Conservation (phyloP, 2,797 vertebrate species). For the Intellagama lesueurii region DNA sequence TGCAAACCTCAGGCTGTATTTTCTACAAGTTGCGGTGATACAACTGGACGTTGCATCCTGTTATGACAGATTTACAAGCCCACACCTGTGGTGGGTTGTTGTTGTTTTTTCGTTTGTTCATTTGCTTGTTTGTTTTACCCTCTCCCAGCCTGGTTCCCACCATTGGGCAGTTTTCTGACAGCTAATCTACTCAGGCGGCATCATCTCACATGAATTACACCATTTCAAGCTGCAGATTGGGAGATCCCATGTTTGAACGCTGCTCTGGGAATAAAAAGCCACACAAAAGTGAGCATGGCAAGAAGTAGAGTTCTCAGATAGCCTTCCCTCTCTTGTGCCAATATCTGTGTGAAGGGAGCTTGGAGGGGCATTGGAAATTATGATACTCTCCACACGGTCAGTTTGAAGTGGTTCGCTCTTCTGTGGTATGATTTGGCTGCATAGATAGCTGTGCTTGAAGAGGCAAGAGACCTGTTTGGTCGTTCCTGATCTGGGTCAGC, state of each 20-base stretch:
- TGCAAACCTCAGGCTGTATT: neutral
- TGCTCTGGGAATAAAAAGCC: neutral
- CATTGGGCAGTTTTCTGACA: neutral
- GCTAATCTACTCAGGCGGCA: neutral
- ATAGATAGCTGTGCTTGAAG: neutral
- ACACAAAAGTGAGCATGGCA: neutral
- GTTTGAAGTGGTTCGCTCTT: neutral
- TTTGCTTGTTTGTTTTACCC: neutral
- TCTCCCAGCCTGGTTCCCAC: conserved; percentile 15
- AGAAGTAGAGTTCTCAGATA: neutral
- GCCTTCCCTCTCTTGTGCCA: too few species aligned
- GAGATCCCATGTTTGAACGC: neutral
- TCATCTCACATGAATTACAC: neutral
- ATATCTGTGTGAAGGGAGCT: neutral
- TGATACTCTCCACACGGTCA: neutral
- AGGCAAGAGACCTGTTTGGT: neutral
- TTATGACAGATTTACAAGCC: neutral
- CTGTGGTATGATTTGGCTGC: neutral
- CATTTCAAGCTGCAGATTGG: neutral
- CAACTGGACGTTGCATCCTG: neutral
- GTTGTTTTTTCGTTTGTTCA: too few species aligned
- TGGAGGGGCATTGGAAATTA: neutral
- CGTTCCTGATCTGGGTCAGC: neutral
- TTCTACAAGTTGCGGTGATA: neutral
- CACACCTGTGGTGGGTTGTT: neutral